Evolutionary conservation across 2,113 vertebrate species (phyloP).

Genomic region (Microtus oregoni): DNA sequence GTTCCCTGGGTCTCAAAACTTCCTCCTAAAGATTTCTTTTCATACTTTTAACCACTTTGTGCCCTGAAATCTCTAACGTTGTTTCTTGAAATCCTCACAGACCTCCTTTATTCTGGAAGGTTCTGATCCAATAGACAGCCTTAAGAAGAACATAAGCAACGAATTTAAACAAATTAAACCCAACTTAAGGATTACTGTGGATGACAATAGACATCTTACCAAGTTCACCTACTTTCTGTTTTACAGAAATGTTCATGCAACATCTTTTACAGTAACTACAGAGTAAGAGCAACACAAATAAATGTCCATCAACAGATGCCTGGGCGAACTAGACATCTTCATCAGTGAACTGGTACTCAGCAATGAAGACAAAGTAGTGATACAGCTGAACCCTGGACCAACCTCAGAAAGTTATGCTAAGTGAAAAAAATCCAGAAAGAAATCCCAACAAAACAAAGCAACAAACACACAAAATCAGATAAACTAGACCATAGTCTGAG

Average conservation of each 20-base stretch:
- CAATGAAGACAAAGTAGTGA: not conserved
- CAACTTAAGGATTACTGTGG: not conserved
- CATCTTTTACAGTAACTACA: not conserved
- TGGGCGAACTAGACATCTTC: not conserved
- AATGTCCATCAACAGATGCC: not conserved
- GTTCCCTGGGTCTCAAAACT: not conserved
- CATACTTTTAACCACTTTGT: not conserved
- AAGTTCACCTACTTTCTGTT: not conserved
- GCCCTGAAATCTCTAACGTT: not conserved
- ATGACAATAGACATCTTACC: not conserved
- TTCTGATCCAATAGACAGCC: not conserved
- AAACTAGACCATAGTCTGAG: not conserved
- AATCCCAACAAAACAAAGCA: no score
- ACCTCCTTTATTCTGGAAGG: conserved; percentile 21
- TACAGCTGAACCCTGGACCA: not conserved
- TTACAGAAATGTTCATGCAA: not conserved
- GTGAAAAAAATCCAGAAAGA: not conserved
- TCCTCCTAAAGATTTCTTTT: conserved; percentile 2
- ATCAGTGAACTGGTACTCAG: not conserved
- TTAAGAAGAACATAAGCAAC: not conserved
- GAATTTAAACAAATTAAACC: not conserved
- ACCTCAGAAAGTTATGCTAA: not conserved
- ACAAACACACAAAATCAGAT: not conserved
- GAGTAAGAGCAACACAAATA: not conserved
- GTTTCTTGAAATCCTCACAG: not conserved